Evolutionary conservation across 2,113 vertebrate species (phyloP).

Genomic region (Promerops cafer): DNA sequence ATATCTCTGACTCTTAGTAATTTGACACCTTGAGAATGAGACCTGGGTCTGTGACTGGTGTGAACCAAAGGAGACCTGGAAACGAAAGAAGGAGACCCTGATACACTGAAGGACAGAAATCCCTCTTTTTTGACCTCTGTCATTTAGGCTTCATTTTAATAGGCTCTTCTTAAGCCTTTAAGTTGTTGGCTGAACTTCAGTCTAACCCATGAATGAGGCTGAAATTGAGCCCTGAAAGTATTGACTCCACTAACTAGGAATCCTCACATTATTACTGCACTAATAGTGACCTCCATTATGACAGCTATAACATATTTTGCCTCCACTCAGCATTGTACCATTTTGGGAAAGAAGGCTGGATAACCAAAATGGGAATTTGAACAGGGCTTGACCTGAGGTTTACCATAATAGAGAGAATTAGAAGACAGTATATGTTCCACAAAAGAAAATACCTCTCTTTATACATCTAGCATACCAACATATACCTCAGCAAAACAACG

Average conservation of each 20-base stretch:
- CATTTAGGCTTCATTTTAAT: neutral
- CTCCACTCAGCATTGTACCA: neutral
- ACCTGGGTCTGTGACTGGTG: neutral
- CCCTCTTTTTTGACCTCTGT: neutral
- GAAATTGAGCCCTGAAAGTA: neutral
- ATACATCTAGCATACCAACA: neutral
- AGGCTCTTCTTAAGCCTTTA: neutral
- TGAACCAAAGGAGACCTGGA: neutral
- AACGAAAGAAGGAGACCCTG: neutral
- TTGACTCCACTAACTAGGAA: neutral
- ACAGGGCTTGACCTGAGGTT: conserved; percentile 1
- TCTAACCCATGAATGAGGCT: neutral
- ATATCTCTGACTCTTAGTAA: neutral
- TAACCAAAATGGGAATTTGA: conserved; percentile 17
- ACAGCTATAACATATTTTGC: neutral
- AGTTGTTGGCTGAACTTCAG: neutral
- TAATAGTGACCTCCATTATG: neutral
- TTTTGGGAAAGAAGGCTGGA: neutral
- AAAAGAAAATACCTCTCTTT: neutral
- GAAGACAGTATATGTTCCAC: neutral
- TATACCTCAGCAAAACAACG: neutral
- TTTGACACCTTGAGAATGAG: neutral
- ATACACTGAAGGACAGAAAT: neutral
- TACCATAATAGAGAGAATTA: neutral
- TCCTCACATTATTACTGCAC: neutral